Base-by-base conservation (phyloP, 2,888 invertebrate species). In the Myathropa florea region DNA sequence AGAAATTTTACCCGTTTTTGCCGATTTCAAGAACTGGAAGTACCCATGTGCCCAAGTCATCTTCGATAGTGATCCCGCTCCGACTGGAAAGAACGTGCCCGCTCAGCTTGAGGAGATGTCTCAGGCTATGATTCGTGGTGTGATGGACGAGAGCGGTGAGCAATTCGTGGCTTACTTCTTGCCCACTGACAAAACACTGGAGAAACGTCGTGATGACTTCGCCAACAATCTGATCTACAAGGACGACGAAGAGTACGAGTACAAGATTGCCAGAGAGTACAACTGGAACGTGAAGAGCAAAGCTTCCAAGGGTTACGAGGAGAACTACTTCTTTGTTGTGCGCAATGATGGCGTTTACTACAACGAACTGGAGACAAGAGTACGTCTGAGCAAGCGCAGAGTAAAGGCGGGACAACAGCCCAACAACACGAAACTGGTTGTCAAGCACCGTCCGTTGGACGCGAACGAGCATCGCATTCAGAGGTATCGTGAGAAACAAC, bases 241-340 rank as follows among this genome's bases (percentile, higher is more conserved):
- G 91, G 98, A 98, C 60, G 98, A 96, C 0, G 97, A 97, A 88
- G 97, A 97, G 73, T 99, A 99, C 90, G 98, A 99, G 90, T 99
- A 99, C 91, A 96, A 97, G 92, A 97, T 99, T 96, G 98, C 98
- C 0, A 94, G 99, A 87, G 99, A 99, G 91, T 99, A 99, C 92
- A 99, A 98, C 92, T 99, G 99, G 99, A 99, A 98, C 91, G 99
- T 99, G 23, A 99, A 99, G 93, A 99, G 98, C 92, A 99, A 99
- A 93, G 96, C 97, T 0, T 97, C 97, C 0, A 97, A 97, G 91
- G 98, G 98, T 46, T 98, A 98, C 90, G 98, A 99, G 92, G 99
- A 99, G 93, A 99, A 98, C 92, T 99, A 98, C 92, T 99, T 98
- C 94, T 96, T 99, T 93, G 97, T 98, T 80, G 95, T 98, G 88